Evolutionary conservation across 2,113 vertebrate genomes (phyloP).

Genomic region (Pomatostomus ruficeps): DNA sequence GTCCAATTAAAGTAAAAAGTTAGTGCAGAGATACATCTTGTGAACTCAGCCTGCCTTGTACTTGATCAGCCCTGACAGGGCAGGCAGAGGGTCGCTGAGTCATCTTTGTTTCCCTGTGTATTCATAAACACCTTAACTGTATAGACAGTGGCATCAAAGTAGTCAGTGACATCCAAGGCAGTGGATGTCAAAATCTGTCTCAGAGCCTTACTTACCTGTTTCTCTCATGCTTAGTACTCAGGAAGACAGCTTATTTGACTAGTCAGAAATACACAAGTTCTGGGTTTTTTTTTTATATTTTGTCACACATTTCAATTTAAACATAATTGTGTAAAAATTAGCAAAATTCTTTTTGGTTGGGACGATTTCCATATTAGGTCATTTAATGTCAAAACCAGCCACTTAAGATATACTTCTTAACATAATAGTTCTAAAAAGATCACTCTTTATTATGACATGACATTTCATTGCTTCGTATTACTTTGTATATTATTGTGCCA

Average conservation of each 20-base stretch:
- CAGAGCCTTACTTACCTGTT: background rate
- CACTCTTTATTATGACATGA: background rate
- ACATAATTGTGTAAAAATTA: background rate
- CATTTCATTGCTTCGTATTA: constrained; percentile 4
- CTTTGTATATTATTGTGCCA: background rate
- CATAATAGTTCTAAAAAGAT: background rate
- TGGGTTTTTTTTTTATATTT: background rate
- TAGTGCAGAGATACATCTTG: background rate
- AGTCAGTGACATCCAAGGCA: background rate
- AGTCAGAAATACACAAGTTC: background rate
- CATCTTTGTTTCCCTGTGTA: background rate
- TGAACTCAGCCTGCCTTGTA: background rate
- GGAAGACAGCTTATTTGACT: background rate
- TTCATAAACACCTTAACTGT: background rate
- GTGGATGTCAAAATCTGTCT: background rate
- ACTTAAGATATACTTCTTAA: background rate
- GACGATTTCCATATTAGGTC: background rate
- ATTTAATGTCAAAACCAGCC: background rate
- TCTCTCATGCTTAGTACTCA: background rate
- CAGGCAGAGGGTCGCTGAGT: background rate
- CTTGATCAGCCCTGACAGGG: background rate
- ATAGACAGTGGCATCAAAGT: background rate
- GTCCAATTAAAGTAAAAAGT: background rate
- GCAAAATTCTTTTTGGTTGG: background rate
- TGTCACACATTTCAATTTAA: background rate